Conservation (phyloP, 2,113 vertebrate genomes). For the Heliornis fulica region DNA sequence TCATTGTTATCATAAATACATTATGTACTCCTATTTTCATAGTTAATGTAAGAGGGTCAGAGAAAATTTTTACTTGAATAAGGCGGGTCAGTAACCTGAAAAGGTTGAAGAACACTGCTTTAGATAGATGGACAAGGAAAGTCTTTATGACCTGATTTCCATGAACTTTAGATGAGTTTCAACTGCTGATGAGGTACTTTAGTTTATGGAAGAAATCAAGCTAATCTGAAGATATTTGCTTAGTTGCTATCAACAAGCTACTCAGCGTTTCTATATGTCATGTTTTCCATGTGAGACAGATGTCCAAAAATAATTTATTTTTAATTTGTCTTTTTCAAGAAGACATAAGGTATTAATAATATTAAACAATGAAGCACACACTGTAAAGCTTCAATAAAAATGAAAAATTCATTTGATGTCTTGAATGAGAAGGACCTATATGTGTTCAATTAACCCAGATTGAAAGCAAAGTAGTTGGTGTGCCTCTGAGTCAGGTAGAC, state of each 20-base stretch:
- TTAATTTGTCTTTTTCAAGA: neutral
- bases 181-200: constrained; percentile 38
- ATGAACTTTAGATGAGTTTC: constrained; percentile 46
- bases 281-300: neutral
- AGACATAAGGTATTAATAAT: neutral
- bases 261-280: neutral
- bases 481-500: neutral
- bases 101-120: constrained; percentile 41
- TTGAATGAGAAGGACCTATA: neutral
- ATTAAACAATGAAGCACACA: neutral
- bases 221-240: neutral
- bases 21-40: constrained; percentile 63
- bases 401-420: neutral
- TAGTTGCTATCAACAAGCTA: neutral
- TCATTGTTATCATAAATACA: constrained; percentile 66
- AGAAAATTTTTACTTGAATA: constrained; percentile 61
- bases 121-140: constrained; percentile 47
- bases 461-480: neutral
- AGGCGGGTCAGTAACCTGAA: constrained; percentile 55
- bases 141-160: constrained; percentile 47
- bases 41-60: constrained; percentile 66
- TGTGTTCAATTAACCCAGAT: neutral
- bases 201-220: neutral
- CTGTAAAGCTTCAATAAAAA: neutral
- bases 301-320: neutral